Conservation (phyloP, 2,888 invertebrate species). For the Thereva unica region DNA sequence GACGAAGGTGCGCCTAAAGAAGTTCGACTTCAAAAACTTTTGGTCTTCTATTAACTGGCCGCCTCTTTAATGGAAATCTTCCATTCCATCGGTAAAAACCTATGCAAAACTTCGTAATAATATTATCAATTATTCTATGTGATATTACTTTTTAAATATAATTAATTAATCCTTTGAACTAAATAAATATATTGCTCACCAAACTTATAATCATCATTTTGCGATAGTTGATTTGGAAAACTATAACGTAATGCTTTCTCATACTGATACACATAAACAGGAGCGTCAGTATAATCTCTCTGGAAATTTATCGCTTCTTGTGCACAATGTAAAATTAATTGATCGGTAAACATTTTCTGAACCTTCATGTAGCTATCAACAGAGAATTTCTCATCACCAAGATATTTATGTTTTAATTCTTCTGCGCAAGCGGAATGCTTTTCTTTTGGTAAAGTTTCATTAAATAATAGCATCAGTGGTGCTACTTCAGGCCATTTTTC, state of each 20-base stretch:
- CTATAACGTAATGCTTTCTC: conserved; percentile 64
- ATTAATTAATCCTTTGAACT: too few species aligned
- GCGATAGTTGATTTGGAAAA: conserved; percentile 61
- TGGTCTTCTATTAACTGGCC: too few species aligned
- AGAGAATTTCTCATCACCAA: conserved; percentile 61
- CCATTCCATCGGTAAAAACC: too few species aligned
- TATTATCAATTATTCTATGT: too few species aligned
- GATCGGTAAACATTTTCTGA: conserved; percentile 66
- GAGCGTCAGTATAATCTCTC: conserved; percentile 59
- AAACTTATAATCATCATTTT: conserved; percentile 54
- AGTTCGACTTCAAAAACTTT: too few species aligned
- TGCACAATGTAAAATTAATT: conserved; percentile 65
- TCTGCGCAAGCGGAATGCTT: conserved; percentile 58
- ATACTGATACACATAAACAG: conserved; percentile 69
- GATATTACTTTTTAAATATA: too few species aligned
- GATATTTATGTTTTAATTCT: conserved; percentile 63
- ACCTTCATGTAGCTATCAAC: conserved; percentile 56
- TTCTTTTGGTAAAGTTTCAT: conserved; percentile 57
- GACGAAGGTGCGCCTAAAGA: too few species aligned
- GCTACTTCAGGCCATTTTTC: conserved; percentile 65
- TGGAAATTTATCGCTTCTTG: conserved; percentile 60
- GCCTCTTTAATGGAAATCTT: too few species aligned
- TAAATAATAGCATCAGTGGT: conserved; percentile 66
- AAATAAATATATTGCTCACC: too few species aligned
- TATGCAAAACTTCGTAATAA: too few species aligned